Base-by-base conservation (phyloP, 2,888 invertebrate species). In the Athalia rosae region DNA sequence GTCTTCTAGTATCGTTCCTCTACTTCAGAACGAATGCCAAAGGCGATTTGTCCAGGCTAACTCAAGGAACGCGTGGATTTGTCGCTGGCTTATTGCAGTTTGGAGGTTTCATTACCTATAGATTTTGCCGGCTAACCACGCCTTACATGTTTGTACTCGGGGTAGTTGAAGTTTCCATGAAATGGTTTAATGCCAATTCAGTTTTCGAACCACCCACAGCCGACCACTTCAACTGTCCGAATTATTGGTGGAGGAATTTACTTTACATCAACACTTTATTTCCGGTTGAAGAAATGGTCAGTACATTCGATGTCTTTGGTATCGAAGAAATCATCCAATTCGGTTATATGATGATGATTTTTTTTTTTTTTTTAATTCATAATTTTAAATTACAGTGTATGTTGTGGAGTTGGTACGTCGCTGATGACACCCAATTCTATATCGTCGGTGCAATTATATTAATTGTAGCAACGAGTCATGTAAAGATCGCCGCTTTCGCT, bases 401-500 rank as follows among this genome's bases (percentile, higher is more conserved):
- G 96, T 88, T 96, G 53, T 97, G 96, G 96, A 96, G 96, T 91
- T 97, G 96, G 96, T 96, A 97, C 86, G 91, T 97, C 66, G 95
- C 96, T 0, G 96, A 96, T 84, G 96, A 97, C 87, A 96, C 96
- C 0, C 96, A 96, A 86, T 96, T 97, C 90, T 97, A 96, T 87
- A 93, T 95, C 0, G 92, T 97, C 80, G 96, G 96, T 79, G 95
- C 95, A 0, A 92, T 96, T 4, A 93, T 96, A 50, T 91, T 96
- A n/a, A 95, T 97, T 76, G 88, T 96, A 69, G 96, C 95, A 0
- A 94, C 95, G 13, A 95, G 94, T 83, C 95, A 96, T 88, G 95
- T 96, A 87, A 96, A 95, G 87, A 90, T 94, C 0, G 95, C 96
- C 0, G 94, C 94, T 0, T 91, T 92, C 0, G 90, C 94, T 0